A percentile compares a stretch with the other conserved stretches of the same genome.
These are phyloP conservation scores for Bufo bufo DNA, from an alignment of 2,113 vertebrate genomes.

Conservation along the genomic window DNA sequence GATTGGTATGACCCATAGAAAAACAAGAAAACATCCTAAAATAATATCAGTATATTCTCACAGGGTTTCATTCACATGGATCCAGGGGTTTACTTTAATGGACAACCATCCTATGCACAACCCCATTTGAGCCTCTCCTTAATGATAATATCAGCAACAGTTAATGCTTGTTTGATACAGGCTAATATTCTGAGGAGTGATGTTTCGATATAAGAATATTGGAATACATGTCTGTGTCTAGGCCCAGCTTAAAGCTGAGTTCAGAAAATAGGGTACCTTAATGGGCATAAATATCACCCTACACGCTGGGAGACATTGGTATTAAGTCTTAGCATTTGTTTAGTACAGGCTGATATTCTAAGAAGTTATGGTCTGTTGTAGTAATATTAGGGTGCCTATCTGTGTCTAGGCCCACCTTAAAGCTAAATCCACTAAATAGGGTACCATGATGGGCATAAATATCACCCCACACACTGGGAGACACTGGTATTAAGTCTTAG, in stretches of 20 bases:
- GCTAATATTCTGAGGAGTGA: not conserved
- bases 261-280: not conserved
- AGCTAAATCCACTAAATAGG: not conserved
- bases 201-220: too few species aligned
- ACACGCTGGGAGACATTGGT: not conserved
- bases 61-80: too few species aligned
- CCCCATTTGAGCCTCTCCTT: not conserved
- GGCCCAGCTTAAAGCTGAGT: not conserved
- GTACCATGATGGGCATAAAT: not conserved
- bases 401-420: not conserved
- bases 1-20: not conserved
- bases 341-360: not conserved
- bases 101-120: not conserved
- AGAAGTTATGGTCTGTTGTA: not conserved
- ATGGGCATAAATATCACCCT: not conserved
- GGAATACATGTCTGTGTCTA: not conserved
- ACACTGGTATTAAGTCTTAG: too few species aligned
- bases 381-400: not conserved
- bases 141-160: too few species aligned
- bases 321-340: not conserved
- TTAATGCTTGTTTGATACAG: not conserved
- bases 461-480: not conserved
- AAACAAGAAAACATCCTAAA: not conserved
- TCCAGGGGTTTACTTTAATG: too few species aligned
- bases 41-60: too few species aligned